Evolutionary conservation across 2,797 vertebrate genomes (phyloP).

Genomic region (Oryzias dopingdopingensis): DNA sequence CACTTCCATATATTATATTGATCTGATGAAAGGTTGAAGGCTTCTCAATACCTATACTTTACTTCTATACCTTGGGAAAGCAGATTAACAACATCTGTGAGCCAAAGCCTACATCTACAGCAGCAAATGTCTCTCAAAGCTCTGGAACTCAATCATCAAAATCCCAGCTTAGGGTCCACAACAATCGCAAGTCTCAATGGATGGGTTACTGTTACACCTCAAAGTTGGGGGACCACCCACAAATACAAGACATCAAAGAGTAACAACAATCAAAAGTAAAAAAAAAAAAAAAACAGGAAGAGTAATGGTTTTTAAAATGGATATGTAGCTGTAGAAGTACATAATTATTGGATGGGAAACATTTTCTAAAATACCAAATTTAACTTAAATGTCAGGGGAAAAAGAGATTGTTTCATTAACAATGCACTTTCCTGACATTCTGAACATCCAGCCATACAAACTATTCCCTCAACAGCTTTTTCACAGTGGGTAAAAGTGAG

Average conservation of each 20-base stretch:
- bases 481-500: slow-evolving; percentile 15
- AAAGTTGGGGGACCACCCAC: slow-evolving; percentile 25
- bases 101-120: slow-evolving; percentile 11
- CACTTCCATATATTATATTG: too few relatives aligned
- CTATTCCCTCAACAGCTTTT: slow-evolving; percentile 15
- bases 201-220: slow-evolving; percentile 40
- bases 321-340: slow-evolving; percentile 28
- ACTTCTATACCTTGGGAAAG: slow-evolving; percentile 42
- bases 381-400: slow-evolving; percentile 10
- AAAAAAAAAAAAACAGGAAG: slow-evolving; percentile 5
- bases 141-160: slow-evolving; percentile 28
- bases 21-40: slow-evolving; percentile 8
- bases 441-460: slow-evolving; percentile 19
- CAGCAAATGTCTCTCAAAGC: slow-evolving; percentile 16
- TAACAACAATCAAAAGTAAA: slow-evolving; percentile 12
- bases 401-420: slow-evolving; percentile 35
- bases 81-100: slow-evolving; percentile 22
- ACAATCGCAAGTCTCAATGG: slow-evolving; percentile 58
- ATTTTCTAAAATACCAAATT: not conserved
- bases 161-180: slow-evolving; percentile 47
- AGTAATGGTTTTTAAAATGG: slow-evolving; percentile 1
- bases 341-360: slow-evolving; percentile 15
- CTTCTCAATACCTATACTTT: slow-evolving; percentile 21
- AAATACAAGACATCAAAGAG: slow-evolving; percentile 18
- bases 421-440: slow-evolving; percentile 46